Evolutionary conservation across 2,113 vertebrate species (phyloP).

Genomic region (Ailuropoda melanoleuca): DNA sequence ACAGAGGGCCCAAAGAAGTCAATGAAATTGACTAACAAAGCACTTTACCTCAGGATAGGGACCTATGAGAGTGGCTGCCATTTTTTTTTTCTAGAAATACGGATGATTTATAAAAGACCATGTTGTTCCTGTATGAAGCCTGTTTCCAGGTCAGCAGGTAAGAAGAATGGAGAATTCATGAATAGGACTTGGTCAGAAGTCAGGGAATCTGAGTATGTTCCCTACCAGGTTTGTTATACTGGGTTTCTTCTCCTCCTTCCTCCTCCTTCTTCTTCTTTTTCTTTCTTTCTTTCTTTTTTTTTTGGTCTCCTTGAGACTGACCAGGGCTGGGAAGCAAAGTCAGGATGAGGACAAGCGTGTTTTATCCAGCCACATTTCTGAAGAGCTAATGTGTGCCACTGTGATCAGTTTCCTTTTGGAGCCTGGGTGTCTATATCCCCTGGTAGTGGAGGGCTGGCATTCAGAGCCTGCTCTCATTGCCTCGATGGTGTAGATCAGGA

Average conservation of each 20-base stretch:
- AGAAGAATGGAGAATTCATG: background rate
- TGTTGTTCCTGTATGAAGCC: background rate
- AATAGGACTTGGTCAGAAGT: background rate
- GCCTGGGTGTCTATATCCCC: background rate
- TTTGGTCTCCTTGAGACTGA: background rate
- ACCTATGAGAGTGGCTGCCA: background rate
- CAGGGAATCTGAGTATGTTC: background rate
- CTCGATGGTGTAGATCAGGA: background rate
- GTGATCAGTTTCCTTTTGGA: background rate
- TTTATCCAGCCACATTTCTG: background rate
- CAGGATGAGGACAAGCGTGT: background rate
- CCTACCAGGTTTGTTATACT: background rate
- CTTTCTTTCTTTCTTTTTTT: background rate
- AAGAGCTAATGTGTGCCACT: rapidly evolving
- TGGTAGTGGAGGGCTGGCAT: background rate
- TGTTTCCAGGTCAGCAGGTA: background rate
- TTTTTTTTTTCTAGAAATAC: background rate
- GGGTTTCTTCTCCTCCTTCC: background rate
- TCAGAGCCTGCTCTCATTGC: background rate
- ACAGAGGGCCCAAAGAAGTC: background rate
- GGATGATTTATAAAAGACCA: background rate
- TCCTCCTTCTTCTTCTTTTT: background rate
- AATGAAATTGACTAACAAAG: background rate
- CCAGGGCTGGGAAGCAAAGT: background rate
- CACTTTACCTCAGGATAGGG: background rate